Evolutionary conservation across 2,113 vertebrate genomes (phyloP).

Genomic region (Carassius gibelio): DNA sequence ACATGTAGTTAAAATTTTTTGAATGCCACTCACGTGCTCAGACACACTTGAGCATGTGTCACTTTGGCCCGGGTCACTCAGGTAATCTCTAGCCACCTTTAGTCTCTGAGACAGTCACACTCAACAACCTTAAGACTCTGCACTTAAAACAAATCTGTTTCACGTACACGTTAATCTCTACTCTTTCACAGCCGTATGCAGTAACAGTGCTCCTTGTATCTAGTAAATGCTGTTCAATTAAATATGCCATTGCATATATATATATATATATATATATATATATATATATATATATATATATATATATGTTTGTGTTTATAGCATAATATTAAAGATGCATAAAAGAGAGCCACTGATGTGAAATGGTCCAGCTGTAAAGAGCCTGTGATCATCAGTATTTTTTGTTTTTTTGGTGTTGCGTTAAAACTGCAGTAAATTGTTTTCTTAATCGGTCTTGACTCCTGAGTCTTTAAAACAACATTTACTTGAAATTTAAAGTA

Average conservation of each 20-base stretch:
- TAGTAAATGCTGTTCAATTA: not conserved
- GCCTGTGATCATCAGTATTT: not conserved
- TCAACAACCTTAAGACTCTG: constrained; percentile 11
- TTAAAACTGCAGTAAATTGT: not conserved
- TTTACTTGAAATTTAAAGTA: not conserved
- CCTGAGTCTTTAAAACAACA: not conserved
- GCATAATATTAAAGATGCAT: constrained; percentile 8
- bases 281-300: too few relatives aligned
- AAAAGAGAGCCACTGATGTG: not conserved
- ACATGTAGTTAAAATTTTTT: constrained; percentile 7
- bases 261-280: too few relatives aligned
- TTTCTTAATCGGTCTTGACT: not conserved
- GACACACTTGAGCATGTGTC: constrained; percentile 36
- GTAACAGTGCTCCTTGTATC: not conserved
- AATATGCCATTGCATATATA: not conserved
- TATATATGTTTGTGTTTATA: not conserved
- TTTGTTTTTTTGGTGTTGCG: not conserved
- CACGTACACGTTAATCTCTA: not conserved
- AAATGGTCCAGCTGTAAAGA: not conserved
- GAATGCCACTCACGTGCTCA: not conserved
- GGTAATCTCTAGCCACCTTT: constrained; percentile 51
- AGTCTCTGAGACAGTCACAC: constrained; percentile 3
- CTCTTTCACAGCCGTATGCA: not conserved
- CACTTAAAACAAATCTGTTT: constrained; percentile 21
- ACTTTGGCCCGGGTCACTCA: constrained; percentile 39